Conservation (phyloP, 1,140 invertebrate species). For the Scaptomyza graminum region DNA sequence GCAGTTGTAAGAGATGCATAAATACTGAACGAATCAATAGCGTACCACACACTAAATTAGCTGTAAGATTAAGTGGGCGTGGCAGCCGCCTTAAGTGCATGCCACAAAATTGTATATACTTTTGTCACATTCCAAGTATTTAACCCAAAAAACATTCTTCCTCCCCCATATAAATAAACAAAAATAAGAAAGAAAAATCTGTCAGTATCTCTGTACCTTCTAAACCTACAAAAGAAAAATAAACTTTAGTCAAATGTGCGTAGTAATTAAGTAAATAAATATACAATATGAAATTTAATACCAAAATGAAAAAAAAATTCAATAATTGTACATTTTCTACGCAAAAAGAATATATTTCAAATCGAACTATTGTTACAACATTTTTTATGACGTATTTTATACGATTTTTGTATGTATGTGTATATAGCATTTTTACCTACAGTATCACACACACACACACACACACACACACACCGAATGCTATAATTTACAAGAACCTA, state of each 20-base stretch:
- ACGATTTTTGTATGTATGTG: constrained; percentile 66
- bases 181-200: constrained; percentile 38
- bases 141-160: constrained; percentile 16
- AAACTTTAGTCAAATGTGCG: constrained; percentile 62
- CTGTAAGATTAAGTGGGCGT: constrained; percentile 50
- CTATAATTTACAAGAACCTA: constrained; percentile 46
- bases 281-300: constrained; percentile 35
- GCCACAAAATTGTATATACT: constrained; percentile 28
- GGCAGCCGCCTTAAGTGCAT: constrained; percentile 45
- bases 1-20: constrained; percentile 19
- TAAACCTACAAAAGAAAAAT: constrained; percentile 47
- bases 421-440: constrained; percentile 74
- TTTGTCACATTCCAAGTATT: not conserved
- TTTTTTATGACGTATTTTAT: constrained; percentile 68
- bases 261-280: constrained; percentile 73
- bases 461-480: constrained; percentile 7
- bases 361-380: constrained; percentile 67
- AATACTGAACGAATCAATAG: constrained; percentile 49
- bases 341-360: constrained; percentile 7
- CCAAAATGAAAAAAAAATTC: constrained; percentile 35
- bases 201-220: constrained; percentile 78
- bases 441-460: constrained; percentile 4
- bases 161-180: constrained; percentile 12
- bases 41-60: constrained; percentile 80
- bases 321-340: constrained; percentile 76